These are phyloP conservation scores for Micronisus gabar DNA, from an alignment of 2,113 vertebrate species.

Conservation along the genomic window DNA sequence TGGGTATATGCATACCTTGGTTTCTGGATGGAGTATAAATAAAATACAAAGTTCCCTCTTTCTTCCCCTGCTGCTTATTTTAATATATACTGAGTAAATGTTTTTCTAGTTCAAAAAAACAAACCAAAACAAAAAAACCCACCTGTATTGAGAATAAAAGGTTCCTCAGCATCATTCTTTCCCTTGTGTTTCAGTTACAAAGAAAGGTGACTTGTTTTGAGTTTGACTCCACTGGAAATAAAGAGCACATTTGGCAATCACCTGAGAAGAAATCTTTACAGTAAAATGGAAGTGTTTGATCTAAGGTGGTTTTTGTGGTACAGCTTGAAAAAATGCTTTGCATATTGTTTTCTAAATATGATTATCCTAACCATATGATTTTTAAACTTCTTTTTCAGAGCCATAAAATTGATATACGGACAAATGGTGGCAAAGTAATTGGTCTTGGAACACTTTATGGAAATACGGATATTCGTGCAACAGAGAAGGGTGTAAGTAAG, in stretches of 20 bases:
- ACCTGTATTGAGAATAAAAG: background rate
- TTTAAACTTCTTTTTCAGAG: conserved; percentile 71
- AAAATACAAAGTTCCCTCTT: background rate
- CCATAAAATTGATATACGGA: conserved; percentile 81
- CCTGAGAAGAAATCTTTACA: background rate
- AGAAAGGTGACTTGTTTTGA: background rate
- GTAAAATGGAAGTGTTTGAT: background rate
- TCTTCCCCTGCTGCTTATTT: background rate
- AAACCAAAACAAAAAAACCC: fast-evolving
- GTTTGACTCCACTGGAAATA: background rate
- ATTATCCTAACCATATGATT: background rate
- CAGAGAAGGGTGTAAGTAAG: conserved; percentile 82
- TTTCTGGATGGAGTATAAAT: background rate
- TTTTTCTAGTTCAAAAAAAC: background rate
- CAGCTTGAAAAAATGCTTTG: background rate
- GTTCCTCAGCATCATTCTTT: background rate
- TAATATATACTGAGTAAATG: background rate
- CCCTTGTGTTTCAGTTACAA: background rate
- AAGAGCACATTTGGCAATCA: background rate
- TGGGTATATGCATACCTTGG: background rate
- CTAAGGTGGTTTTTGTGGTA: background rate
- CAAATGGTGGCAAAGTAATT: conserved; percentile 84
- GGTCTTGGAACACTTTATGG: conserved; percentile 88
- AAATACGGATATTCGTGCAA: conserved; percentile 83
- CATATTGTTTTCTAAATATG: background rate